phyloP scores from a whole-genome alignment of 2,888 invertebrate species.

The Drosophila phalerata region DNA sequence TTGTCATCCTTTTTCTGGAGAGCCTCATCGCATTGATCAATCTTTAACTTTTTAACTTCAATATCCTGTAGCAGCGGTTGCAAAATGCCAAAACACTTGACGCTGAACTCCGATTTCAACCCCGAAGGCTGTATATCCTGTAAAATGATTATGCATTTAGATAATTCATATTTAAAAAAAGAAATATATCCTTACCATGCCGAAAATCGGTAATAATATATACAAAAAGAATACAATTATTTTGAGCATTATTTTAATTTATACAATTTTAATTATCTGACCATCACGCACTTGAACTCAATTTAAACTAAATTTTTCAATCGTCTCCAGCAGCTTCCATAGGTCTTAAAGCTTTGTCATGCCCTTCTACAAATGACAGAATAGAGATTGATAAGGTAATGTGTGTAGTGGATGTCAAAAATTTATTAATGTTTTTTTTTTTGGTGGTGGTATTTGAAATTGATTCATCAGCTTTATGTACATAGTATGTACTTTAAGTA shows the following conservation, averaged over 20 bases:
- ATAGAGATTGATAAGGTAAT: not conserved
- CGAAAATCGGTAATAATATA: not conserved
- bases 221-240: not conserved
- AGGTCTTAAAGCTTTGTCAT: not conserved
- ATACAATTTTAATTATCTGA: not conserved
- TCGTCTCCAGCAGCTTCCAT: conserved; percentile 1
- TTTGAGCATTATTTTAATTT: not conserved
- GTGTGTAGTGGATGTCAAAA: too few species aligned
- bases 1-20: not conserved
- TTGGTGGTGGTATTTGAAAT: not conserved
- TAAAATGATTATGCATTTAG: not conserved
- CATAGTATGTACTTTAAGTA: too few species aligned
- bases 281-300: conserved; percentile 14
- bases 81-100: conserved; percentile 5
- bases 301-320: conserved; percentile 14
- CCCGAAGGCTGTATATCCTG: conserved; percentile 1
- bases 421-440: too few species aligned
- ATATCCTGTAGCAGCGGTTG: conserved; percentile 16
- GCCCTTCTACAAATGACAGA: not conserved
- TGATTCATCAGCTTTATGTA: not conserved
- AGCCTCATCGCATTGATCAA: conserved; percentile 11
- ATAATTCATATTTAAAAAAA: not conserved
- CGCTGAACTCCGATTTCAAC: conserved; percentile 5
- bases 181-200: not conserved
- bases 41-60: conserved; percentile 5